phyloP scores from a whole-genome alignment of 1,140 invertebrate species.

The Drosophila aff. region DNA sequence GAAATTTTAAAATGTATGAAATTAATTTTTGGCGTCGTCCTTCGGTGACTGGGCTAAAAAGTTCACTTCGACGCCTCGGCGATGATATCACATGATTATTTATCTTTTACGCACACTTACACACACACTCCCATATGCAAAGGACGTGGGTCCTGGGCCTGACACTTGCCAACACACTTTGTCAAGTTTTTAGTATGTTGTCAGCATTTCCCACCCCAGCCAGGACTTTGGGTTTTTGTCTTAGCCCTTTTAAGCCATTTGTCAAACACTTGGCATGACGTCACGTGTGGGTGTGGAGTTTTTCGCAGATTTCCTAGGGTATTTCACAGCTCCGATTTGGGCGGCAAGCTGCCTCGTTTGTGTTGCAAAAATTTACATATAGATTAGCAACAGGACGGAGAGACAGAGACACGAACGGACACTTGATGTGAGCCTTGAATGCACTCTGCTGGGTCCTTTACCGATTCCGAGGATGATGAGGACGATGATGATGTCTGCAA shows the following conservation, averaged over 20 bases:
- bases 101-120: constrained; percentile 80
- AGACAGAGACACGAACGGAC: constrained; percentile 21
- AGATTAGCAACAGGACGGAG: constrained; percentile 69
- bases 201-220: constrained; percentile 43
- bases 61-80: constrained; percentile 54
- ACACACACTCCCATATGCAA: constrained; percentile 69
- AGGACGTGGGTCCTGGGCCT: constrained; percentile 62
- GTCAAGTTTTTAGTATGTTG: constrained; percentile 82
- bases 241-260: constrained; percentile 72
- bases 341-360: constrained; percentile 19
- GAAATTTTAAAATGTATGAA: constrained; percentile 83
- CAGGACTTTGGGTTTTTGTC: constrained; percentile 46
- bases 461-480: constrained; percentile 18
- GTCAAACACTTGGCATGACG: constrained; percentile 77
- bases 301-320: constrained; percentile 19
- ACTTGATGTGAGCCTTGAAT: constrained; percentile 45
- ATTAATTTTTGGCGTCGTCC: constrained; percentile 74
- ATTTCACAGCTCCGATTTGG: constrained; percentile 41
- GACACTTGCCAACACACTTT: constrained; percentile 80
- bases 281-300: constrained; percentile 51
- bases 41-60: constrained; percentile 44
- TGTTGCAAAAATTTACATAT: constrained; percentile 73
- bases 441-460: constrained; percentile 48
- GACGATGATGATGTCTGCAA: constrained; percentile 54
- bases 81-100: constrained; percentile 78